Evolutionary conservation across 1,140 invertebrate species (phyloP).

Genomic region (Panagrolaimus sp.): DNA sequence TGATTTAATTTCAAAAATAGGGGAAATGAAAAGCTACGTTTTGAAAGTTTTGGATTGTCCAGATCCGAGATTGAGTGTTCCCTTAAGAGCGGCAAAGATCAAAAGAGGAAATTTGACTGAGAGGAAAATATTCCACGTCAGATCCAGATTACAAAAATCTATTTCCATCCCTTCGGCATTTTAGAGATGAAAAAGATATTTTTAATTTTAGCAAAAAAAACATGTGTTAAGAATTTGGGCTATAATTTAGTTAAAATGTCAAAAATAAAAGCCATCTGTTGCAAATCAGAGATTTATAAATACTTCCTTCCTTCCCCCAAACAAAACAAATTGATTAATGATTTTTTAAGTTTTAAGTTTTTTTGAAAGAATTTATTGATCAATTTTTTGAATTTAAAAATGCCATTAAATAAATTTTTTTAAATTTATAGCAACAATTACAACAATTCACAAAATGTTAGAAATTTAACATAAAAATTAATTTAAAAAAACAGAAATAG

Average conservation of each 20-base stretch:
- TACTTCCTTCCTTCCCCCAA: background rate
- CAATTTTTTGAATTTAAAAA: conserved; percentile 2
- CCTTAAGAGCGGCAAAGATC: too few relatives aligned
- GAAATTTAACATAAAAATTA: conserved; percentile 21
- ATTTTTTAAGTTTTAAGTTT: background rate
- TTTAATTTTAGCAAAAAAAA: background rate
- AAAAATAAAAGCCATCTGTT: background rate
- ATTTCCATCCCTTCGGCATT: too few relatives aligned
- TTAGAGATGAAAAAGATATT: conserved; percentile 26
- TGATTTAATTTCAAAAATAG: too few relatives aligned
- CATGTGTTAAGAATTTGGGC: conserved; percentile 9
- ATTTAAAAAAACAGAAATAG: background rate
- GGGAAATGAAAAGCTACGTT: too few relatives aligned
- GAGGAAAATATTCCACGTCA: too few relatives aligned
- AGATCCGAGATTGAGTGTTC: too few relatives aligned
- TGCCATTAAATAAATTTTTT: background rate
- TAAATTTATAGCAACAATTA: conserved; percentile 1
- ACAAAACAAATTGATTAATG: background rate
- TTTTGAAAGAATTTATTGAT: background rate
- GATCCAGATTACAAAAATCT: too few relatives aligned
- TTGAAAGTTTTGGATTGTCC: too few relatives aligned
- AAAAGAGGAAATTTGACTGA: too few relatives aligned
- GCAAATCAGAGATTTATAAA: background rate
- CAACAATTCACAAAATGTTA: background rate
- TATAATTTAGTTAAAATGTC: conserved; percentile 2